These are phyloP conservation scores for Popillia japonica DNA, from an alignment of 1,140 invertebrate species.

Conservation along the genomic window DNA sequence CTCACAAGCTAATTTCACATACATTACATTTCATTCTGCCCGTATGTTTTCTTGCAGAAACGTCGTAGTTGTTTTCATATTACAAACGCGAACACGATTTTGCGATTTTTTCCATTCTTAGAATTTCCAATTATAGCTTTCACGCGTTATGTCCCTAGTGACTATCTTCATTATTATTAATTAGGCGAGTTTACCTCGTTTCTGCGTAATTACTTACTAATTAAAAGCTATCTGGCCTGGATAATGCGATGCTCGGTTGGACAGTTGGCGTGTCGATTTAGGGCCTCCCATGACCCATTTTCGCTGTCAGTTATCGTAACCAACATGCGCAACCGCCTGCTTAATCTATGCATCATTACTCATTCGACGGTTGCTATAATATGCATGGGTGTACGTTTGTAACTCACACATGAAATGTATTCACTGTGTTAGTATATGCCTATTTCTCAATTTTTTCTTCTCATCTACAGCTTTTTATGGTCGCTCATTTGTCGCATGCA, in stretches of 20 bases:
- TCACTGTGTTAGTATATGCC: not conserved
- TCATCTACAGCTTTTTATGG: constrained; percentile 4
- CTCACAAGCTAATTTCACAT: too few relatives aligned
- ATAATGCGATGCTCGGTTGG: constrained; percentile 7
- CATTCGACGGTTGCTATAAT: not conserved
- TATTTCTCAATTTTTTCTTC: constrained; percentile 12
- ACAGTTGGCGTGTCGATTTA: constrained; percentile 25
- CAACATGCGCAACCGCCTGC: too few relatives aligned
- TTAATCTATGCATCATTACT: constrained; percentile 19
- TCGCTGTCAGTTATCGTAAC: not conserved
- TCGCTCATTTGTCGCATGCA: constrained; percentile 3
- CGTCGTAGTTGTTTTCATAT: not conserved
- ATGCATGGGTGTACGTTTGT: not conserved
- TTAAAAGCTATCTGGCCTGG: constrained; percentile 26
- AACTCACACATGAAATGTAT: too few relatives aligned
- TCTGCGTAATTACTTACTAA: constrained; percentile 25
- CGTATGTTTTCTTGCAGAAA: not conserved
- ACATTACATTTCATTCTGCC: too few relatives aligned
- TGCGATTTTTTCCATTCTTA: not conserved
- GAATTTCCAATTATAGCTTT: constrained; percentile 16
- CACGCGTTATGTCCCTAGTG: not conserved
- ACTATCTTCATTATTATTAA: constrained; percentile 24
- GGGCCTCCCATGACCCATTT: constrained; percentile 2
- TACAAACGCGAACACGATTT: not conserved
- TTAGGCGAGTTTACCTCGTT: constrained; percentile 14